Evolutionary conservation across 2,797 vertebrate species (phyloP), one percentile per base, ranked within the genome.

Genomic region (Pantherophis vulpinus): DNA sequence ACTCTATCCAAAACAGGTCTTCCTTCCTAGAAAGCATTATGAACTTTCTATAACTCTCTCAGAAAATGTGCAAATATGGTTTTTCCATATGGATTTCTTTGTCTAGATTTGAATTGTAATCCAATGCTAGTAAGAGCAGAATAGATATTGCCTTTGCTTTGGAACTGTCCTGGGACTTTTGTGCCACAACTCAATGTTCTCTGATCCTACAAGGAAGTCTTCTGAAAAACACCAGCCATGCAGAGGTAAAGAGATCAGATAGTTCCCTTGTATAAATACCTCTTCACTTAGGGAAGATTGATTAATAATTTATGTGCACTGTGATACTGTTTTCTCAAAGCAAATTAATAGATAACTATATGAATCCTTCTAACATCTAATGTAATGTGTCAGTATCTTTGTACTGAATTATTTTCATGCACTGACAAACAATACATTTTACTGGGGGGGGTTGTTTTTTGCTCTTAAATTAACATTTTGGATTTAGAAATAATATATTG

Each of bases 61-160:
- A 94, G 95, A 91, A 96, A 93, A 94, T 55, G 86, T 89, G 95
- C 95, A 96, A 63, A 91, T 94, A 91, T 88, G 95, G 92, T 87
- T 93, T 93, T 58, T 59, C 91, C 94, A 95, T 42, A 95, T 70
- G 92, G 96, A 96, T 92, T 88, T 89, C 90, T 51, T 61, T 88
- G 89, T 93, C 93, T 96, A 61, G 90, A 91, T 47, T 58, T 95
- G 96, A 32, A n/a, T 9, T 88, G 12, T 37, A 42, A 74, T 74
- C 25, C 23, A 88, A 10, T 58, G 32, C 61, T 88, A 58, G 32
- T 29, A 5, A 70, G 61, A 88, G 32, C 2, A 2, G 16, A 58
- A 88, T 70, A 54, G 25, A 88, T 47, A 20, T 63, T 55, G 47
- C 18, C 20, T 91, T 27, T 5, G 27, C 51, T 70, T n/a, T 74